Base-by-base conservation (phyloP, 2,888 invertebrate genomes). In the Steinernema scapterisci region DNA sequence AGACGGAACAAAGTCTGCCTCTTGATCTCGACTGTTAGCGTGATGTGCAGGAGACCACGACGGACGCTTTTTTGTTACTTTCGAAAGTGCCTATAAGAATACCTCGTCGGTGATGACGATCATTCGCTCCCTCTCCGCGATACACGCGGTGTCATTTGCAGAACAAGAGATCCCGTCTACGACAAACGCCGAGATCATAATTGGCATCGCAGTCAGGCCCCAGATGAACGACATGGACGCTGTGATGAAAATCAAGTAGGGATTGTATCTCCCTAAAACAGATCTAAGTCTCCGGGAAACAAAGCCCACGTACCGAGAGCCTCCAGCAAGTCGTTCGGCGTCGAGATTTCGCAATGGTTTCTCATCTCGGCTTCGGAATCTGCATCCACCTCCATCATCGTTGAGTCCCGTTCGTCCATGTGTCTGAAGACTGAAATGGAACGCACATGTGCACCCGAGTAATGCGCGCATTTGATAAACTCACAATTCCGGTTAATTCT, bases 191-290 rank as follows among this genome's bases (percentile, higher is more conserved):
- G 44, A 31, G 27, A 74, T 71, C 75, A 77, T 75, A 51, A 77
- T 75, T 16, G 77, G 75, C 73, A 77, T 71, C 7, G 77, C 77
- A 9, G 73, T 51, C 1, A 78, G 31, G 1, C 54, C 77, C 78
- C 78, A 78, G 56, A 78, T 72, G 19, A 77, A 23, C 19, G 75
- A 75, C 78, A 78, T 78, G 6, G 46, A 54, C 3, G 70, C 31
- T 63, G 77, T 78, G 44, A 77, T 31, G 31, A 63, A 71, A 7
- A 75, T 38, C 19, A 77, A 31, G 43, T 70, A 70, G n/a, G 73
- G 73, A 71, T 78, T 78, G n/a, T 31, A 72, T 27, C 72, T 9
- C n/a, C 78, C 78, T 75, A 43, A 31, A 25, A 44, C 6, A 71
- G 27, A n/a, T 71, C 1, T 21, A 44, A 2, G 70, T 9, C 38